Percentiles rank a stretch among this genome's conserved stretches.
These are phyloP conservation scores for Limnodromus scolopaceus DNA, from an alignment of 2,797 vertebrate genomes.

Conservation along the genomic window DNA sequence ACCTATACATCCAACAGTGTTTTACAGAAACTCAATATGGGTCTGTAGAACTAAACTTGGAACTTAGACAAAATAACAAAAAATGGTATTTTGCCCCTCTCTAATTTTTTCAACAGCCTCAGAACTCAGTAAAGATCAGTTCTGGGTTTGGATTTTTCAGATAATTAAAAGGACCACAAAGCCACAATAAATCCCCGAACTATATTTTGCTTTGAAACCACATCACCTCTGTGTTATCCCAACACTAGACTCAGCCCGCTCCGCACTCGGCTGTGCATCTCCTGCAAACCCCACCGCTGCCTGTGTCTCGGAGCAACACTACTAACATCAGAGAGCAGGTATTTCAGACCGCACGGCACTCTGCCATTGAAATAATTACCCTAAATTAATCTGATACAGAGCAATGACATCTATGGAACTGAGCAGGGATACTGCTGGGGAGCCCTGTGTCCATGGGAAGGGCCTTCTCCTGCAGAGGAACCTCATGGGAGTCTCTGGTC, in stretches of 20 bases:
- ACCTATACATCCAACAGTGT: neutral
- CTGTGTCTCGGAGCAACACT: neutral
- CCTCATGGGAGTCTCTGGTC: fast-evolving
- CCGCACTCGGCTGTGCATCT: fast-evolving
- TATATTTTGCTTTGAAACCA: neutral
- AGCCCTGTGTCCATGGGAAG: neutral
- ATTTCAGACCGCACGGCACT: neutral
- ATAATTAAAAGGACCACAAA: neutral
- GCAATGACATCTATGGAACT: neutral
- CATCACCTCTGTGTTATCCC: fast-evolving
- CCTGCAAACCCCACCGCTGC: neutral
- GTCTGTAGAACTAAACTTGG: neutral
- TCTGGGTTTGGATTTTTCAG: neutral
- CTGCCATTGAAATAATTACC: neutral
- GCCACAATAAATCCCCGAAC: neutral
- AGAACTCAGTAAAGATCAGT: neutral
- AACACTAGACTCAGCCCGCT: neutral
- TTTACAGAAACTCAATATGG: fast-evolving
- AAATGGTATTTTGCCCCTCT: fast-evolving
- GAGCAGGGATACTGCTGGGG: neutral
- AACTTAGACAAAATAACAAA: neutral
- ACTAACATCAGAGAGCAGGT: neutral
- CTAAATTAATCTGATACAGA: neutral
- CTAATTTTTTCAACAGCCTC: neutral
- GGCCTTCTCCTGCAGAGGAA: neutral